Base-by-base conservation (phyloP, 2,797 vertebrate genomes). In the Sebastolobus alascanus region DNA sequence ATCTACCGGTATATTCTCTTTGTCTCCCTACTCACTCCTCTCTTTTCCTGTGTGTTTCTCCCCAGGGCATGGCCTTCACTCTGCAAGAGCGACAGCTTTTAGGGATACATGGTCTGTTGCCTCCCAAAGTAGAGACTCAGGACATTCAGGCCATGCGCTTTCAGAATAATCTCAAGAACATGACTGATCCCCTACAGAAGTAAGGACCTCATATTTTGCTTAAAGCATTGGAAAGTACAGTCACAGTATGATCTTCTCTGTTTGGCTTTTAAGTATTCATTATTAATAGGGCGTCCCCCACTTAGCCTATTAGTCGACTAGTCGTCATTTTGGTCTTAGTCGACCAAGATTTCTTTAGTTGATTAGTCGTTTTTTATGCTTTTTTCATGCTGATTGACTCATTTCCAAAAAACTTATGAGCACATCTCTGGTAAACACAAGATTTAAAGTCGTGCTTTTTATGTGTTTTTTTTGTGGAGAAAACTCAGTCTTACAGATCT, bases 91-190 rank as follows among this genome's bases (percentile, higher is more conserved):
- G 98, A 10, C 98, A 99, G 67, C 97, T 99, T 81, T 96, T 99
- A 13, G 98, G 98, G 2, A 90, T 99, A 79, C 98, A 99, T 73
- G 98, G 98, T 12, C 95, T 99, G 54, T 91, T 99, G 2, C 98
- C 98, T 84, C 97, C 98, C 1, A 99, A 99, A 93, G 96, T 99
- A 64, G 99, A 99, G 94, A 97, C 97, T 0, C 98, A 99, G 77
- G 98, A 98, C 91, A 96, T 96, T 56, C 98, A 99, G 85, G 97
- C 98, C 56, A 94, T 98, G 89, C 96, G 98, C 40, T 99, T 99
- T 93, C 97, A 98, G 89, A 97, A 91, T 87, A 99, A 99, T 25
- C 85, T 99, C 74, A 97, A 96, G 25, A 98, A 97, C 88, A 96
- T 99, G 96, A 96, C 82, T 0, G 97, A 98, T 79, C 97, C 98